Conservation (phyloP, 2,888 invertebrate species). For the Pristionchus maxplancki region DNA sequence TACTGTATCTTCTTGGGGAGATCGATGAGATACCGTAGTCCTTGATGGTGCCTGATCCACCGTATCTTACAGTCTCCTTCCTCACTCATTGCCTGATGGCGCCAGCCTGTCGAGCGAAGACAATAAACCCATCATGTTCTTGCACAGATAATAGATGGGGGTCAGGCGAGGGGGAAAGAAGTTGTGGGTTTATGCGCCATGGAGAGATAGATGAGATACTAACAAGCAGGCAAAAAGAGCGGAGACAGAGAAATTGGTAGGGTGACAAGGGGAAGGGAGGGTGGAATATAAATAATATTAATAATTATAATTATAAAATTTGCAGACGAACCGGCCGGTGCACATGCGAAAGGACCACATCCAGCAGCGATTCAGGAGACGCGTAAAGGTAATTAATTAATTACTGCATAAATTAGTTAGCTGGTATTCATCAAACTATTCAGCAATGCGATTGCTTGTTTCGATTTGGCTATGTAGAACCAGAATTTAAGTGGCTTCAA, state of each 20-base stretch:
- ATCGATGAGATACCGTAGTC: not conserved
- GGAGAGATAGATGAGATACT: constrained; percentile 18
- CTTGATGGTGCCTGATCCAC: not conserved
- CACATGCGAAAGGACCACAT: constrained; percentile 77
- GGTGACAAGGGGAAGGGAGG: not conserved
- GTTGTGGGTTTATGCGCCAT: constrained; percentile 16
- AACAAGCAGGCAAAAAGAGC: not conserved
- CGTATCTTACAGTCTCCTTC: not conserved
- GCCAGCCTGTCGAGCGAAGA: not conserved
- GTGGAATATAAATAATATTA: not conserved
- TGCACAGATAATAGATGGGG: constrained; percentile 25
- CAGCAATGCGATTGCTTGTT: too few relatives aligned
- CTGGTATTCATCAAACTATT: not conserved
- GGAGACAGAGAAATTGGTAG: not conserved
- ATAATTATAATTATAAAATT: constrained; percentile 27
- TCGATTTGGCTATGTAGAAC: too few relatives aligned
- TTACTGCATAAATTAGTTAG: not conserved
- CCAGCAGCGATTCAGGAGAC: constrained; percentile 75
- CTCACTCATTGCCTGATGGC: constrained; percentile 11
- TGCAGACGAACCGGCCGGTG: constrained; percentile 76
- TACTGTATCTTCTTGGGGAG: not conserved
- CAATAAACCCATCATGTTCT: constrained; percentile 13
- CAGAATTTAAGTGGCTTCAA: not conserved
- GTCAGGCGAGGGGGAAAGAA: constrained; percentile 24
- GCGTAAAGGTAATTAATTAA: constrained; percentile 59